Conservation (phyloP, 2,888 invertebrate genomes). For the Eilema depressum region DNA sequence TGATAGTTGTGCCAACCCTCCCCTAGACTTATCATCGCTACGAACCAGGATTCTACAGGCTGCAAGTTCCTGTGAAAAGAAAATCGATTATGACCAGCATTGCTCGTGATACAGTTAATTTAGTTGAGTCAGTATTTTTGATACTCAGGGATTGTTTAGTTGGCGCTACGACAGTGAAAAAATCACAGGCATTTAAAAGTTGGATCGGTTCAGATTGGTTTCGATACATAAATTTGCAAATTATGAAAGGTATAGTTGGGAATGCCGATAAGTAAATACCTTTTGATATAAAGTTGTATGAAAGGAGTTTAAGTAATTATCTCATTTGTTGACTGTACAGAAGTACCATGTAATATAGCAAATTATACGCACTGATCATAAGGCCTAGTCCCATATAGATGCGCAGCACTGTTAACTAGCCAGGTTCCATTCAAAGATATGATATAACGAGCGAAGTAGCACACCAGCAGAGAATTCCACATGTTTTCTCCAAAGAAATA, state of each 20-base stretch:
- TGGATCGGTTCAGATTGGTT: not conserved
- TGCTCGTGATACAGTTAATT: not conserved
- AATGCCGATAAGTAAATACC: no score
- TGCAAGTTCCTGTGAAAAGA: conserved; percentile 88
- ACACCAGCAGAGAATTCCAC: conserved; percentile 87
- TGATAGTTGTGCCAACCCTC: conserved; percentile 98
- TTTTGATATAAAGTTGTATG: no score
- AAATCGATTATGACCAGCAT: not conserved
- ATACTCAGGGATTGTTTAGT: not conserved
- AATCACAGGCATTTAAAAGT: not conserved
- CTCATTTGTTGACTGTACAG: no score
- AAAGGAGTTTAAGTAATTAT: no score
- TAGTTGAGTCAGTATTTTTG: not conserved
- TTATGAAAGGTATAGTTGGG: no score
- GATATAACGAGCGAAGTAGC: conserved; percentile 88
- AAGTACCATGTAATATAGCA: no score
- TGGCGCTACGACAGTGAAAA: not conserved
- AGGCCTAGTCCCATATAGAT: conserved; percentile 92
- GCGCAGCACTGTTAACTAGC: conserved; percentile 94
- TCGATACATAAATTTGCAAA: no score
- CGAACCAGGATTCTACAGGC: conserved; percentile 92
- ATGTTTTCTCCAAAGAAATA: conserved; percentile 90
- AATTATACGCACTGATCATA: conserved; percentile 89
- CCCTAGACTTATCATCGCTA: conserved; percentile 90
- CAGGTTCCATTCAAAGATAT: conserved; percentile 91